Percentiles rank a stretch among this genome's conserved stretches.
Evolutionary conservation across 1,140 invertebrate genomes (phyloP).

Genomic region (Musca vetustissima): DNA sequence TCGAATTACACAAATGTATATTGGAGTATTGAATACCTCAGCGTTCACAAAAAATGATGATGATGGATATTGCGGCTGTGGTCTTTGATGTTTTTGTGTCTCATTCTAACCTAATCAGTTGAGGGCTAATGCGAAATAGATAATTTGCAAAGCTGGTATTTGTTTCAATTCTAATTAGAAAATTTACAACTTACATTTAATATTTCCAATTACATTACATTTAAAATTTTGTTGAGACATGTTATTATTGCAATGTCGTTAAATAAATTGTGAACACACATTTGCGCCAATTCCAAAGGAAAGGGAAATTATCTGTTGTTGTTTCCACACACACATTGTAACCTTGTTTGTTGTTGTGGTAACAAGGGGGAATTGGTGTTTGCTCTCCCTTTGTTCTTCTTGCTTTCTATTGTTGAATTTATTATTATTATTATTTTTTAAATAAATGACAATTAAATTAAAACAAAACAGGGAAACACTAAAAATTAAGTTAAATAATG

Average conservation of each 20-base stretch:
- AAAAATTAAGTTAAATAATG: too few relatives aligned
- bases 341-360: background rate
- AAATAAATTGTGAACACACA: background rate
- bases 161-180: background rate
- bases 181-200: background rate
- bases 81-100: background rate
- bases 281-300: background rate
- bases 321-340: background rate
- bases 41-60: too few relatives aligned
- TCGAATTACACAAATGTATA: background rate
- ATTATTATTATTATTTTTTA: too few relatives aligned
- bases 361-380: too few relatives aligned
- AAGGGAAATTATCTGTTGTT: slow-evolving; percentile 18
- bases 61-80: background rate
- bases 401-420: too few relatives aligned
- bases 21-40: background rate
- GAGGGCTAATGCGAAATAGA: background rate
- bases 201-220: background rate
- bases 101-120: background rate
- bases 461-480: too few relatives aligned
- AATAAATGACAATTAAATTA: too few relatives aligned
- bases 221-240: too few relatives aligned
- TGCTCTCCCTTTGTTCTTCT: too few relatives aligned
- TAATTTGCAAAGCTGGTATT: background rate
- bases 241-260: too few relatives aligned